Percentiles rank a stretch among this genome's conserved stretches.
Conservation (phyloP, 1,140 invertebrate species). For the Magallana ariakensis region DNA sequence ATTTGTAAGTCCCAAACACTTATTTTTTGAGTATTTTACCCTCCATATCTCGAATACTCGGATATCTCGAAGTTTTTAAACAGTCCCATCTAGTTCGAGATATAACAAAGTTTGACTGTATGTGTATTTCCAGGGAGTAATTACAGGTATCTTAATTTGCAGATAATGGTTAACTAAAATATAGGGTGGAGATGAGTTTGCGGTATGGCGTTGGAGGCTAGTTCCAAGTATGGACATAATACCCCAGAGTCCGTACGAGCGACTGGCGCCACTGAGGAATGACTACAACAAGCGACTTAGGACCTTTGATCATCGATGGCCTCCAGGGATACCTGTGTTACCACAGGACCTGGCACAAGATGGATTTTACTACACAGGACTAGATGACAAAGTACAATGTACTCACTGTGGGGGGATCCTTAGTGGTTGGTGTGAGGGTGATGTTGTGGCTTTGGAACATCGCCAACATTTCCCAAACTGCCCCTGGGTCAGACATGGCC, state of each 20-base stretch:
- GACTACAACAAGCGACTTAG: conserved; percentile 76
- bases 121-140: too few species aligned
- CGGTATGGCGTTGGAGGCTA: background rate
- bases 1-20: too few species aligned
- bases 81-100: too few species aligned
- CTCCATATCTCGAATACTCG: too few species aligned
- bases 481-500: conserved; percentile 77
- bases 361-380: conserved; percentile 86
- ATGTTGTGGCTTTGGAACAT: conserved; percentile 89
- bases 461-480: conserved; percentile 86
- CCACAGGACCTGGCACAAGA: conserved; percentile 88
- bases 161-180: too few species aligned
- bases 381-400: conserved; percentile 88
- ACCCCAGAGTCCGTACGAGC: conserved; percentile 52
- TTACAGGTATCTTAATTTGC: too few species aligned
- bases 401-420: conserved; percentile 89
- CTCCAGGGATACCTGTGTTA: conserved; percentile 84
- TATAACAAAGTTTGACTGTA: too few species aligned
- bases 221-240: conserved; percentile 46
- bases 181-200: too few species aligned
- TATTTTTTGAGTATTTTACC: too few species aligned
- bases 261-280: conserved; percentile 49
- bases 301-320: conserved; percentile 87
- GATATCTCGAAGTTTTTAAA: too few species aligned
- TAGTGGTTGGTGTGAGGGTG: conserved; percentile 87